phyloP scores from a whole-genome alignment of 2,888 invertebrate genomes.

The Ornithoptera priamus region DNA sequence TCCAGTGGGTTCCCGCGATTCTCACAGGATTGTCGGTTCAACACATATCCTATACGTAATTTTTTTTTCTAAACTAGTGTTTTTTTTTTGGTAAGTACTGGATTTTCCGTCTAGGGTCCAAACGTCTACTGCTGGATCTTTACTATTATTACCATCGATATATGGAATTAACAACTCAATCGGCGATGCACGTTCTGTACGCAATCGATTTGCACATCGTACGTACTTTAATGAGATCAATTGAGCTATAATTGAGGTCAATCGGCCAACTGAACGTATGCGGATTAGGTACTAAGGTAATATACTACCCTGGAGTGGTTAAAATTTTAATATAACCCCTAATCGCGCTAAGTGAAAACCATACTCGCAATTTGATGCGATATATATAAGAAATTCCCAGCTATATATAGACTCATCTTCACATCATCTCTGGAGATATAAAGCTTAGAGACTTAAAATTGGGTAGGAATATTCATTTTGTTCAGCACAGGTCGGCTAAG shows the following conservation, averaged over 20 bases:
- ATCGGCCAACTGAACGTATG: constrained; percentile 20
- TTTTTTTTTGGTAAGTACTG: too few species aligned
- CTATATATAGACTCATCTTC: too few species aligned
- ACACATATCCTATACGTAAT: too few species aligned
- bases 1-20: too few species aligned
- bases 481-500: too few species aligned
- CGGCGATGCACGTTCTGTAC: not conserved
- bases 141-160: not conserved
- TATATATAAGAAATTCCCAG: not conserved
- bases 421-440: too few species aligned
- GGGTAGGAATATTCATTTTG: too few species aligned
- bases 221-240: constrained; percentile 23
- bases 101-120: too few species aligned
- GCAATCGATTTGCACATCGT: constrained; percentile 22
- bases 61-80: too few species aligned
- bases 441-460: too few species aligned
- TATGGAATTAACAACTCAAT: not conserved
- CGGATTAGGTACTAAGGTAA: constrained; percentile 20
- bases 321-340: not conserved
- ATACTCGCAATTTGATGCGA: not conserved
- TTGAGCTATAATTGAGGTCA: constrained; percentile 28
- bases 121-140: too few species aligned
- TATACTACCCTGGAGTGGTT: not conserved
- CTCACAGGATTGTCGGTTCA: too few species aligned
- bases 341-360: not conserved